Percentiles rank a stretch among this genome's conserved stretches.
Evolutionary conservation across 2,888 invertebrate species (phyloP).

Genomic region (Philaethria dido): DNA sequence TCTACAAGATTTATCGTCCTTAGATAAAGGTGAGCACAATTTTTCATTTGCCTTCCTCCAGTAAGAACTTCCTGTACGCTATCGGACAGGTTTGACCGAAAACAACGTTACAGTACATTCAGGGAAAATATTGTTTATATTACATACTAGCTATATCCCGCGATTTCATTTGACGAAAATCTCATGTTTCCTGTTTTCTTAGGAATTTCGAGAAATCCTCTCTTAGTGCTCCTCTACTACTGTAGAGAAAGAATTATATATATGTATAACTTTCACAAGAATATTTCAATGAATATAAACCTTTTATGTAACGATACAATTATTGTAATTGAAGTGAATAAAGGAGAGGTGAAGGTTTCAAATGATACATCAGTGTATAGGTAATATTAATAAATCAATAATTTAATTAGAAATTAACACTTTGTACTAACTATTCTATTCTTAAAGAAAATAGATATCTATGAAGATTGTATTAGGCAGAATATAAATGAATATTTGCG

Average conservation of each 20-base stretch:
- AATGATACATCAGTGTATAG: slow-evolving; percentile 56
- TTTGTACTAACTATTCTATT: slow-evolving; percentile 69
- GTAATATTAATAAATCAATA: slow-evolving; percentile 78
- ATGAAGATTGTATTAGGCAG: slow-evolving; percentile 68
- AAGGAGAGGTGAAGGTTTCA: slow-evolving; percentile 33
- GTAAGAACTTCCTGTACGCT: slow-evolving; percentile 33
- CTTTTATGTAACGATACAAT: no score
- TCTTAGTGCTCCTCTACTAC: no score
- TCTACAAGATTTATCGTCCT: slow-evolving; percentile 37
- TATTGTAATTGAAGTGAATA: no score
- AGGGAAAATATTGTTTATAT: slow-evolving; percentile 15
- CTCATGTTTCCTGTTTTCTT: no score
- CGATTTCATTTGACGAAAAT: no score
- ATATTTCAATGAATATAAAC: no score
- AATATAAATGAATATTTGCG: slow-evolving; percentile 67
- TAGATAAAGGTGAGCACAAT: slow-evolving; percentile 39
- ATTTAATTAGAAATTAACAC: slow-evolving; percentile 79
- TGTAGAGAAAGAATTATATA: no score
- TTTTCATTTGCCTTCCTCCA: slow-evolving; percentile 45
- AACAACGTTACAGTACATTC: slow-evolving; percentile 11
- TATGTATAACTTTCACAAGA: no score
- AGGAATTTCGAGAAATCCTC: no score
- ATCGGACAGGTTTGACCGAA: slow-evolving; percentile 21
- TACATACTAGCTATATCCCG: no score
- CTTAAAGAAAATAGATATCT: slow-evolving; percentile 74